These are phyloP conservation scores for Harpagifer antarcticus DNA, from an alignment of 2,797 vertebrate species.

Conservation along the genomic window DNA sequence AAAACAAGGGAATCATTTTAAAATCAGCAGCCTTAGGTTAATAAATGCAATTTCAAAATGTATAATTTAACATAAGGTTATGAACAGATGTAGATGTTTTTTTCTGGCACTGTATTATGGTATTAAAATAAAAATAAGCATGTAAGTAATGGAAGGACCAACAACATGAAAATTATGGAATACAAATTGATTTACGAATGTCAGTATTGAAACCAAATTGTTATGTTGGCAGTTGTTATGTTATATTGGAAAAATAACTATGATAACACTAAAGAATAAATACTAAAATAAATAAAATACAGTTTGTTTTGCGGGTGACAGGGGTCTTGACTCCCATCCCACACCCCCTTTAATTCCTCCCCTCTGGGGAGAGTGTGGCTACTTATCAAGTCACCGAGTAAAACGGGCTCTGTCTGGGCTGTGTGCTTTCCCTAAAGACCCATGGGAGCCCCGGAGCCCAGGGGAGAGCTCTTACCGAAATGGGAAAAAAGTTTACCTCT, in stretches of 20 bases:
- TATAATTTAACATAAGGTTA: too few species aligned
- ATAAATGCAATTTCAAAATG: too few species aligned
- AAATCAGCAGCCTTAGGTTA: not conserved
- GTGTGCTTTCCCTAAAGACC: conserved; percentile 86
- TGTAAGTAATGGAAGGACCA: conserved; percentile 1
- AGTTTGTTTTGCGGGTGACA: conserved; percentile 83
- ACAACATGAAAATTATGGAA: not conserved
- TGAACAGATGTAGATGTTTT: too few species aligned
- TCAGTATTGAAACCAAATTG: not conserved
- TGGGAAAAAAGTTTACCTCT: conserved; percentile 55
- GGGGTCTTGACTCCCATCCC: conserved; percentile 80
- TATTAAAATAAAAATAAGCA: not conserved
- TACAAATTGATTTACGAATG: not conserved
- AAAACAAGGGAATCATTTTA: not conserved
- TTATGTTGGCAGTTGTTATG: not conserved
- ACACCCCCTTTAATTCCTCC: conserved; percentile 82
- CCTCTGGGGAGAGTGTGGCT: conserved; percentile 85
- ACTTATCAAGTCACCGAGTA: conserved; percentile 89
- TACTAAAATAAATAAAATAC: conserved; percentile 60
- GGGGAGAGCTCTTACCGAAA: conserved; percentile 79
- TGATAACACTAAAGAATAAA: conserved; percentile 27
- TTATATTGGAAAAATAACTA: not conserved
- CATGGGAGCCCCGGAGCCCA: conserved; percentile 79
- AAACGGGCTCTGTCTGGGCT: conserved; percentile 84
- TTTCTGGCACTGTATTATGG: too few species aligned